A percentile compares a stretch with the other conserved stretches of the same genome.
phyloP scores from a whole-genome alignment of 2,888 invertebrate genomes.

The Meteorus cinctellus region DNA sequence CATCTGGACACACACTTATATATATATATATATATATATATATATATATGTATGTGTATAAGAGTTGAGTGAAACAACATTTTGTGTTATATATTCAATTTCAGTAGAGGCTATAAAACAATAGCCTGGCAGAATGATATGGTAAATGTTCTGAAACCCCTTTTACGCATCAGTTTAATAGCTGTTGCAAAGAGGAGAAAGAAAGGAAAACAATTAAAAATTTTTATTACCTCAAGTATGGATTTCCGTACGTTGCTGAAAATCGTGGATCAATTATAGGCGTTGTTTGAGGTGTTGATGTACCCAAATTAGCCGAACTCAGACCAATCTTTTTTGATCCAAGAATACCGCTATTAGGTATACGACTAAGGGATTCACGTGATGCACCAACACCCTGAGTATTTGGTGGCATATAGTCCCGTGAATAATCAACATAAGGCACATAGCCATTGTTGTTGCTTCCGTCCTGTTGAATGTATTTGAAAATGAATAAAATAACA shows the following conservation, averaged over 20 bases:
- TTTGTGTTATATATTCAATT: neutral
- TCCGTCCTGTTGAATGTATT: constrained; percentile 78
- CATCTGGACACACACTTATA: neutral
- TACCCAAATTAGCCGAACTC: constrained; percentile 69
- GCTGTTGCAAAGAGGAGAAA: neutral
- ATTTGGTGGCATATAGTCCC: constrained; percentile 91
- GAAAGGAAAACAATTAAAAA: neutral
- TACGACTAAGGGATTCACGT: constrained; percentile 71
- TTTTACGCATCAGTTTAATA: neutral
- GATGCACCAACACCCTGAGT: constrained; percentile 73
- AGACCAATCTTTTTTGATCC: constrained; percentile 71
- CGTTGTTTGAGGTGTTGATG: constrained; percentile 66
- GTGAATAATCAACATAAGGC: constrained; percentile 90
- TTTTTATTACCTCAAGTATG: constrained; percentile 83
- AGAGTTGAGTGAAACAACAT: neutral
- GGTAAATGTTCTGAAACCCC: neutral
- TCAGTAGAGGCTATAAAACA: neutral
- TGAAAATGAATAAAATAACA: constrained; percentile 45
- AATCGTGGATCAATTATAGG: constrained; percentile 85
- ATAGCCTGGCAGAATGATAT: neutral
- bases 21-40: neutral
- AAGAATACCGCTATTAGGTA: constrained; percentile 68
- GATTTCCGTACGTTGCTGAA: constrained; percentile 92
- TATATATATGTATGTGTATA: too few relatives aligned
- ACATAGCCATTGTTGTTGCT: constrained; percentile 90